These are phyloP conservation scores for Daphoenositta chrysoptera DNA, from an alignment of 2,113 vertebrate genomes.

Conservation along the genomic window DNA sequence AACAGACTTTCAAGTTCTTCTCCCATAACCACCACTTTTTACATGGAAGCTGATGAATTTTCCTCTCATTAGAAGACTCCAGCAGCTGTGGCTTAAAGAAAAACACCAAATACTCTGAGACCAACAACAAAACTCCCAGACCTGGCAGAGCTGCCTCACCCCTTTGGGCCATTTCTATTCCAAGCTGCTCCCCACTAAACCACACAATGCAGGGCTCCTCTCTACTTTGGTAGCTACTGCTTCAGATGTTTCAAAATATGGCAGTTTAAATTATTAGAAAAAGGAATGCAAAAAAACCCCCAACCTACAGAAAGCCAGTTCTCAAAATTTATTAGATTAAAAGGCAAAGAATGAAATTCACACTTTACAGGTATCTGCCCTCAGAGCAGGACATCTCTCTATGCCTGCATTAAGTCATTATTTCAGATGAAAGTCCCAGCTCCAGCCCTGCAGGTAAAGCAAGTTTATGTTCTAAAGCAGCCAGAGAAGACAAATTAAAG, in stretches of 20 bases:
- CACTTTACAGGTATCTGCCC: neutral
- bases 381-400: neutral
- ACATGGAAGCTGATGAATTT: neutral
- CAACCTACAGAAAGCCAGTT: neutral
- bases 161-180: neutral
- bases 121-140: neutral
- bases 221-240: neutral
- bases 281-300: accelerated
- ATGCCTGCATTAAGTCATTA: neutral
- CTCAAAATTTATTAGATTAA: neutral
- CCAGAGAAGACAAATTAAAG: neutral
- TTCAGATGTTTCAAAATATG: neutral
- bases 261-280: neutral
- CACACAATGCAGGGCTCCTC: neutral
- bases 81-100: neutral
- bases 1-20: neutral
- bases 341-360: neutral
- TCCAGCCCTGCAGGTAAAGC: neutral
- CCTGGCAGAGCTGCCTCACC: neutral
- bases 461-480: neutral
- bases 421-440: neutral
- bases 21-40: neutral
- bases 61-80: neutral
- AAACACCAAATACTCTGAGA: neutral
- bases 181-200: neutral